Percentiles rank a stretch among this genome's conserved stretches.
These are phyloP conservation scores for Isaurus tuberculatus DNA, from an alignment of 92 coral and sea anemone genomes.

Conservation along the genomic window DNA sequence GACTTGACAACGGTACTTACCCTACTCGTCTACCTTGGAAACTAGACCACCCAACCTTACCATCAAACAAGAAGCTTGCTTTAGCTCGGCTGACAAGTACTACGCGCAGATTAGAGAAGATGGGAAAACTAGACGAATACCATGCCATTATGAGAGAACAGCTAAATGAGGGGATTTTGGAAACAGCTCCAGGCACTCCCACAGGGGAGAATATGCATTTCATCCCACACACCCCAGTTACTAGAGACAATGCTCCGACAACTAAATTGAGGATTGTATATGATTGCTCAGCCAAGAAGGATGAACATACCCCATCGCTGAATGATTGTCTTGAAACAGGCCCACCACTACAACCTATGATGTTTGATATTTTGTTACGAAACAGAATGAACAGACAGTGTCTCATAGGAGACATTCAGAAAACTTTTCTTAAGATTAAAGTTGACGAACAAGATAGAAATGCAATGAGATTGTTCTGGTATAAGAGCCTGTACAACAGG, in stretches of 20 bases:
- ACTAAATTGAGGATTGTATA: constrained; percentile 11
- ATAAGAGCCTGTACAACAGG: constrained; percentile 42
- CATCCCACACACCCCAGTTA: neutral
- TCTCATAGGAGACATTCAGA: constrained; percentile 59
- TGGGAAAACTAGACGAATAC: neutral
- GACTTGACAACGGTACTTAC: constrained; percentile 60
- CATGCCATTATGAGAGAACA: neutral
- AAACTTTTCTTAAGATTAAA: constrained; percentile 49
- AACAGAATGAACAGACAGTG: constrained; percentile 52
- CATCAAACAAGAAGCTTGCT: neutral
- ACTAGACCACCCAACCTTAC: constrained; percentile 42
- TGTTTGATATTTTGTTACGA: constrained; percentile 45
- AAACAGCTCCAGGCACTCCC: constrained; percentile 41
- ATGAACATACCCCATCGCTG: constrained; percentile 2
- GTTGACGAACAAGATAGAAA: constrained; percentile 50
- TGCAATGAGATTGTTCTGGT: constrained; percentile 60
- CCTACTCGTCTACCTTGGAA: constrained; percentile 74
- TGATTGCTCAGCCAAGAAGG: neutral
- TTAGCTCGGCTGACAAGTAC: neutral
- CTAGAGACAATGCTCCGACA: neutral
- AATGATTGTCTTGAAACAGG: constrained; percentile 45
- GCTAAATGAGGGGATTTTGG: constrained; percentile 52
- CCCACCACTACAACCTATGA: constrained; percentile 56
- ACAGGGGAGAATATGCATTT: neutral
- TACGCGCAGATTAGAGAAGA: constrained; percentile 45